phyloP scores from a whole-genome alignment of 2,113 vertebrate species.

The Zeus faber region DNA sequence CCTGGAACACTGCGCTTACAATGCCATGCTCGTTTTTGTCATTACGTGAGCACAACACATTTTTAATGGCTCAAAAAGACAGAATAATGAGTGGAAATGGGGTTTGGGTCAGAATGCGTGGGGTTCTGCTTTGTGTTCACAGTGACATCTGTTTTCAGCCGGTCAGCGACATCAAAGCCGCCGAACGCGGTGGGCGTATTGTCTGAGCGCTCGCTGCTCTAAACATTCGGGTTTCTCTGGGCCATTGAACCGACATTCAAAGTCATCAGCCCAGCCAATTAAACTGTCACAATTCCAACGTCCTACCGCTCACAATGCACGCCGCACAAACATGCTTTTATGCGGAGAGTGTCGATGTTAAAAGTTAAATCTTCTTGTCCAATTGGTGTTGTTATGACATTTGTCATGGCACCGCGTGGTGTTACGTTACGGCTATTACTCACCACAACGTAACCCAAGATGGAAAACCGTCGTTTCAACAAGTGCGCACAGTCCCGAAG shows the following conservation, averaged over 20 bases:
- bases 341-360: constrained; percentile 11
- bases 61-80: constrained; percentile 49
- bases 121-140: constrained; percentile 59
- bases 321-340: constrained; percentile 15
- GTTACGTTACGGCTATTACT: constrained; percentile 46
- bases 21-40: constrained; percentile 51
- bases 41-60: constrained; percentile 32
- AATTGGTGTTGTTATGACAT: constrained; percentile 22
- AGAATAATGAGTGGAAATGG: constrained; percentile 54
- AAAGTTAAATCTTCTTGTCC: constrained; percentile 14
- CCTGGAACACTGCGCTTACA: constrained; percentile 56
- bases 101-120: constrained; percentile 29
- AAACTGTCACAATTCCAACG: constrained; percentile 6
- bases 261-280: constrained; percentile 17
- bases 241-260: constrained; percentile 43
- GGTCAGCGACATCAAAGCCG: constrained; percentile 47
- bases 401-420: constrained; percentile 40
- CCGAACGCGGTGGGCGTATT: constrained; percentile 52
- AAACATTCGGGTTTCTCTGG: constrained; percentile 36
- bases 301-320: constrained; percentile 16
- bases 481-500: constrained; percentile 32
- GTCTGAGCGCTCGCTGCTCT: constrained; percentile 45
- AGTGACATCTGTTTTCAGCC: constrained; percentile 59
- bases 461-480: constrained; percentile 42
- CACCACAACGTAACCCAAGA: constrained; percentile 48